Evolutionary conservation across 2,888 invertebrate genomes (phyloP), one percentile per base, ranked within the genome.

Genomic region (Gastracanthus pulcherrimus): DNA sequence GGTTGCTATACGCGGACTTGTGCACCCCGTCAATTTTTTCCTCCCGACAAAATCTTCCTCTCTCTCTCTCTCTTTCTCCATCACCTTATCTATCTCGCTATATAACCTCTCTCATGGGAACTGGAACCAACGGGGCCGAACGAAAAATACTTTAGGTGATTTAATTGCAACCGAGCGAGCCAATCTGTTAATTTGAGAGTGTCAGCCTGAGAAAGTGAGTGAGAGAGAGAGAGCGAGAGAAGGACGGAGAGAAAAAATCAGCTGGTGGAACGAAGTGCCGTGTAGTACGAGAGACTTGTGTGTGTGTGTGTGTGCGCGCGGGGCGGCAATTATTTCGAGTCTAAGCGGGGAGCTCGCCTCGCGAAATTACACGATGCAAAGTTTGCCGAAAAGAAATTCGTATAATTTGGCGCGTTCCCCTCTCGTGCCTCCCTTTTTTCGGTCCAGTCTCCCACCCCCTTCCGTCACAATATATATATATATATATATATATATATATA

Each of bases 181-280:
- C 88, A 88, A 89, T 87, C 88, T 88, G 89, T 89, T 90, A 90
- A 90, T 90, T 90, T 87, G 87, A 82, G 85, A 89, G 88, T 89
- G 89, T 88, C 88, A 88, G 88, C 86, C 86, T 86, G 88, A 86
- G 88, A 87, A 87, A 87, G 85, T 79, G 64, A 34, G 45, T 48
- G 71, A 38, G 70, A 48, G 67, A 38, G 70, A 48, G 67, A 23
- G 31, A 9, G 3, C 19, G 45, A 16, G 51, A 23, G 64, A 2
- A 13, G 23, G 31, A 1, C 6, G 13, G 11, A 31, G 26, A 38
- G 66, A 75, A 75, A 74, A 60, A 80, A 75, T 80, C 80, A 62
- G 70, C n/a, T n/a, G n/a, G n/a, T n/a, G 77, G 48, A 60, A 48
- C 31, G 45, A 67, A 69, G 31, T 31, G 51, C 58, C 4, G 66